These are phyloP conservation scores for Drosophila quasianomalipes DNA, from an alignment of 2,888 invertebrate genomes.

Conservation along the genomic window DNA sequence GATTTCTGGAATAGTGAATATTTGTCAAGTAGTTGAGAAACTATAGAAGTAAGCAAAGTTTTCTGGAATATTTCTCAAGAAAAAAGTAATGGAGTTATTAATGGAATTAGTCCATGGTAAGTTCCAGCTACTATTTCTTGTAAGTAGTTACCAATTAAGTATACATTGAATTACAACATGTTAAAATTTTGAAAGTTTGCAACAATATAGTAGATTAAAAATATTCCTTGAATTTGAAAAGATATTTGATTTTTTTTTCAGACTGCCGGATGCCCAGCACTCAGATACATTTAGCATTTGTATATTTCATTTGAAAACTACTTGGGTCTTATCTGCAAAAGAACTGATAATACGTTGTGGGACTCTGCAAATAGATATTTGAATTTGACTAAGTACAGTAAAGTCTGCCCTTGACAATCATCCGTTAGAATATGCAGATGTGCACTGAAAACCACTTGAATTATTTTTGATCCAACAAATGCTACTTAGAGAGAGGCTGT, in stretches of 20 bases:
- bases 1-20: not conserved
- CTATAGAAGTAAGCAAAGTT: not conserved
- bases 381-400: not conserved
- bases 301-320: not conserved
- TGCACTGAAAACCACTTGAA: not conserved
- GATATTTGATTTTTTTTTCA: not conserved
- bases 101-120: not conserved
- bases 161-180: not conserved
- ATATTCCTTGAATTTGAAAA: not conserved
- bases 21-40: not conserved
- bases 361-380: not conserved
- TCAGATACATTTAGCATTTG: not conserved
- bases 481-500: not conserved
- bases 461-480: not conserved
- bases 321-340: not conserved
- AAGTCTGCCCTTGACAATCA: not conserved
- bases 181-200: too few species aligned
- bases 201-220: too few species aligned
- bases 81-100: not conserved
- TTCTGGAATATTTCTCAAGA: not conserved
- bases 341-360: not conserved
- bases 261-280: not conserved
- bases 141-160: not conserved
- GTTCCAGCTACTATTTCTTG: too few species aligned
- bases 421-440: not conserved